phyloP scores from a whole-genome alignment of 2,113 vertebrate species.

The Nycticryphes semicollaris region DNA sequence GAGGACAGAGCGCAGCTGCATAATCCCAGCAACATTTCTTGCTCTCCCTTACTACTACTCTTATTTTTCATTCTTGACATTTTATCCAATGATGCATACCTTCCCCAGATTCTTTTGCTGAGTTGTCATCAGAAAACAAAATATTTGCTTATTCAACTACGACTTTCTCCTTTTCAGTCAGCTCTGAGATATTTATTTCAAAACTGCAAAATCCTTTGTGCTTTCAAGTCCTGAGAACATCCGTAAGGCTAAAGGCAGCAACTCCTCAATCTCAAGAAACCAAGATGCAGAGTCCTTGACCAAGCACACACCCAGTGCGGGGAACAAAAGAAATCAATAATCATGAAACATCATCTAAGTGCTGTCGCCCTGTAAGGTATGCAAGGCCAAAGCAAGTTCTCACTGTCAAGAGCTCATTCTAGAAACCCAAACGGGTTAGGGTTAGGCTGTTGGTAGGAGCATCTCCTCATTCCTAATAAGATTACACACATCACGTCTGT shows the following conservation, averaged over 20 bases:
- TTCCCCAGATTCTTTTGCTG: background rate
- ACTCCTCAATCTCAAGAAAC: background rate
- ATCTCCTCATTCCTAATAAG: background rate
- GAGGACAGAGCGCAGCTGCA: background rate
- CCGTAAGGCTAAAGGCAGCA: background rate
- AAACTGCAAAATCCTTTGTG: background rate
- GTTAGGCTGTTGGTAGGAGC: background rate
- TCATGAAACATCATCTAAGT: background rate
- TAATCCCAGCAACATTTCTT: background rate
- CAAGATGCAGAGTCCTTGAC: background rate
- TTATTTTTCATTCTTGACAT: conserved; percentile 39
- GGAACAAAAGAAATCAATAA: background rate
- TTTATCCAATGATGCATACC: background rate
- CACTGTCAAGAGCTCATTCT: background rate
- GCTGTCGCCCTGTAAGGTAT: background rate
- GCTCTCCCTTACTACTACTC: background rate
- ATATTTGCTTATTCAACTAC: background rate
- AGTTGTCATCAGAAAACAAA: background rate
- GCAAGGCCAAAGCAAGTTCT: background rate
- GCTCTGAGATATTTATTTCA: background rate
- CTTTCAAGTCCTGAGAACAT: background rate
- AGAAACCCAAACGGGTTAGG: background rate
- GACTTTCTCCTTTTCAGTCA: background rate
- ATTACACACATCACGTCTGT: background rate
- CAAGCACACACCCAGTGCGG: background rate